Evolutionary conservation across 1,140 invertebrate species (phyloP).

Genomic region (Microplitis demolitor): DNA sequence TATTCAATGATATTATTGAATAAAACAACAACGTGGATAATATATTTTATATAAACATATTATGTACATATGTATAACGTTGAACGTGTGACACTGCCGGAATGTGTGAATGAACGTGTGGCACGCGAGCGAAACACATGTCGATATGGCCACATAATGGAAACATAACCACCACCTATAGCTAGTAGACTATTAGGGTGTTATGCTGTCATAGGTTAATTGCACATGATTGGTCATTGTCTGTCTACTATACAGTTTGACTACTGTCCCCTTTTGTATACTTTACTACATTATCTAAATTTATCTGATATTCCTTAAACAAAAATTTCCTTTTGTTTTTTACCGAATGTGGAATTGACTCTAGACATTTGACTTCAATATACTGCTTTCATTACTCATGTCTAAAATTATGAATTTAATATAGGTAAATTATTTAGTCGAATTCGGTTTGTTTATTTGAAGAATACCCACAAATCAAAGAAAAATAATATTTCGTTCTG

Average conservation of each 20-base stretch:
- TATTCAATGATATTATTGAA: no score
- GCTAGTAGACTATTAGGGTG: constrained; percentile 51
- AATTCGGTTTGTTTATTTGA: no score
- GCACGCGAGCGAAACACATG: constrained; percentile 49
- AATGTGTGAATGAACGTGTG: constrained; percentile 39
- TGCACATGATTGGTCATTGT: constrained; percentile 58
- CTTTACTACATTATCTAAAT: neutral
- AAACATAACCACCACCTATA: constrained; percentile 53
- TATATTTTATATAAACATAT: constrained; percentile 1
- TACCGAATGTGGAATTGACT: no score
- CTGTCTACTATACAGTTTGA: constrained; percentile 26
- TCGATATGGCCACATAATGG: constrained; percentile 58
- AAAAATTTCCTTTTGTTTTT: constrained; percentile 8
- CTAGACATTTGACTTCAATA: no score
- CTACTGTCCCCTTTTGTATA: neutral
- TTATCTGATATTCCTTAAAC: constrained; percentile 1
- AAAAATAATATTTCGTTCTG: no score
- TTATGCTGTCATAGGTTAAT: constrained; percentile 57
- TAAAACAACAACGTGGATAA: neutral
- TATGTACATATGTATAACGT: constrained; percentile 25
- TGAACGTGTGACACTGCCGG: constrained; percentile 41
- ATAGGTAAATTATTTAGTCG: no score
- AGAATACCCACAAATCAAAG: no score
- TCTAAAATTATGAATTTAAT: no score
- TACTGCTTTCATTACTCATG: no score